Conservation (phyloP, 2,113 vertebrate genomes). For the Tupaia tana region DNA sequence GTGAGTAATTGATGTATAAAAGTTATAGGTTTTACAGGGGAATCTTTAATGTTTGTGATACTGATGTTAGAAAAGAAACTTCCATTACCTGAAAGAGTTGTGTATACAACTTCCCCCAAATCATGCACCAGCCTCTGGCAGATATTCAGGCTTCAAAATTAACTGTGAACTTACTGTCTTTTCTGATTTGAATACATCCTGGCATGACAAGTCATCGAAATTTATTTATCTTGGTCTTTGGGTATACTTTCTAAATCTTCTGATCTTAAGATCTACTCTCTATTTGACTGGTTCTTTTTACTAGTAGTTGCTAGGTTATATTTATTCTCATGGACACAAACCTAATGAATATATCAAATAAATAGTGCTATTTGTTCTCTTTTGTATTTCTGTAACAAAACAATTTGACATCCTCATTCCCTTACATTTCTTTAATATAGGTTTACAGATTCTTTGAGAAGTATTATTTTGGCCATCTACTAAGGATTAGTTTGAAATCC, state of each 20-base stretch:
- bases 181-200: conserved; percentile 9
- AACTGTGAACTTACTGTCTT: background rate
- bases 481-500: conserved; percentile 43
- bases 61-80: background rate
- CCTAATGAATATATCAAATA: background rate
- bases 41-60: background rate
- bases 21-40: background rate
- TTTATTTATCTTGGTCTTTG: background rate
- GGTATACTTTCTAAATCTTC: background rate
- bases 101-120: background rate
- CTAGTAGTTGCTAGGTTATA: conserved; percentile 10
- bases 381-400: conserved; percentile 36
- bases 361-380: background rate
- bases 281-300: background rate
- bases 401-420: background rate
- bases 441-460: background rate
- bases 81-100: background rate
- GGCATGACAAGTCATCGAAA: background rate
- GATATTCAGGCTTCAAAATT: background rate
- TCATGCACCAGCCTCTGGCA: background rate
- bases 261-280: background rate
- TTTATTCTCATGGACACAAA: conserved; percentile 21
- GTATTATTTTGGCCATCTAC: conserved; percentile 15
- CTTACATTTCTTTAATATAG: background rate
- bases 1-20: background rate